Base-by-base conservation (phyloP, 2,113 vertebrate genomes). In the Lipophrys pholis region DNA sequence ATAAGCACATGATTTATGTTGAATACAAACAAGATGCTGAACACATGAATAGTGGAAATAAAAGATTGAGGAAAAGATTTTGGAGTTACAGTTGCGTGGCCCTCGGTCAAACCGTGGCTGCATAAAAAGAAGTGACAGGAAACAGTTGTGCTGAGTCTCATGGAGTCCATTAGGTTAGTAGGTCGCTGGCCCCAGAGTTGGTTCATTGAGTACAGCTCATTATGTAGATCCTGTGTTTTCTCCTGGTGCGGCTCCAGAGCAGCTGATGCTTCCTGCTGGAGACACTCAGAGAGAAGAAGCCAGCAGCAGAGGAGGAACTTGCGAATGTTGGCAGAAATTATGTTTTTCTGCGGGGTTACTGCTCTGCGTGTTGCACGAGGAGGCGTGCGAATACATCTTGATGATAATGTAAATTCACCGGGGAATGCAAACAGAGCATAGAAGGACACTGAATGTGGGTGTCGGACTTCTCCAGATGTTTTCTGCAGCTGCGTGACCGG, bases 391-490 rank as follows among this genome's bases (percentile, higher is more conserved):
- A 80, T 84, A 60, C 17, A 11, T 87, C 78, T 70, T 58, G 66
- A 35, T 56, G 59, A 53, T 62, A 73, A 87, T 54, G 54, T 41
- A 50, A 54, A 79, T 84, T 65, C 79, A 80, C 51, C 38, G 48
- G 75, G 72, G 63, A 85, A 82, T 78, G 77, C 72, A 80, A 69
- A 78, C 71, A 40, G 73, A 69, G 57, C 55, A 58, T 17, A 65
- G 60, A 45, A 48, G n/a, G 75, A 76, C 46, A 5, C 9, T 64
- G 72, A 68, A 52, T 60, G 84, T 84, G 73, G 83, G 86, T 8
- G 85, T 70, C 30, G 65, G 78, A 70, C 65, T 63, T 84, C 56
- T 71, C 72, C 88, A 91, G 88, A 91, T 90, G 89, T 82, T 83
- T 81, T 70, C 62, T 69, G 56, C 87, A 92, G 89, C 87, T 90